A percentile compares a stretch with the other conserved stretches of the same genome.
These are phyloP conservation scores for Lasiurus cinereus DNA, from an alignment of 2,113 vertebrate species.

Conservation along the genomic window DNA sequence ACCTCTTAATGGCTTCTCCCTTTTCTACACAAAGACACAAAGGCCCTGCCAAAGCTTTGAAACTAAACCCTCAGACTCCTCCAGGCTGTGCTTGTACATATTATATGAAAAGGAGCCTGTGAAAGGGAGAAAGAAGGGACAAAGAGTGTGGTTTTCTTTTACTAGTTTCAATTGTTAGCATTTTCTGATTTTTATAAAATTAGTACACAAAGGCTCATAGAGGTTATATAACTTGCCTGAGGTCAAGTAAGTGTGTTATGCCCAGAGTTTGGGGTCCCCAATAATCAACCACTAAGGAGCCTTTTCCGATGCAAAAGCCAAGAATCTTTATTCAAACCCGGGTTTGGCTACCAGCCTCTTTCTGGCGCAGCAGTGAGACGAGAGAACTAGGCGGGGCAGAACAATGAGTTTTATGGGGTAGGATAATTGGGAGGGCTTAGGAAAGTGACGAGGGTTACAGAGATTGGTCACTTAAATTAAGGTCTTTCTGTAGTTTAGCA, in stretches of 20 bases:
- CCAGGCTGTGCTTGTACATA: background rate
- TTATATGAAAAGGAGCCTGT: conserved; percentile 59
- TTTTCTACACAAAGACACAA: conserved; percentile 69
- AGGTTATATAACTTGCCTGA: conserved; percentile 40
- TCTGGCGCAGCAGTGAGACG: too few relatives aligned
- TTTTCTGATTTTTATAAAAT: conserved; percentile 70
- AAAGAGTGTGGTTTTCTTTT: conserved; percentile 70
- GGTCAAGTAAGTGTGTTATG: background rate
- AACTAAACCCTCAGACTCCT: conserved; percentile 72
- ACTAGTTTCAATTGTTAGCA: conserved; percentile 57
- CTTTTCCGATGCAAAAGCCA: too few relatives aligned
- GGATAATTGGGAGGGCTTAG: too few relatives aligned
- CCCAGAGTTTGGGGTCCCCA: too few relatives aligned
- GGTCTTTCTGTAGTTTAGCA: too few relatives aligned
- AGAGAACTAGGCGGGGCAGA: too few relatives aligned
- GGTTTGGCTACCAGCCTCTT: too few relatives aligned
- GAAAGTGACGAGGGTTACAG: too few relatives aligned
- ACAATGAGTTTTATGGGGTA: too few relatives aligned
- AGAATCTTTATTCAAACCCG: too few relatives aligned
- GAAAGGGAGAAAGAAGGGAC: conserved; percentile 57
- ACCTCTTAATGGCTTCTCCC: conserved; percentile 67
- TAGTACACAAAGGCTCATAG: background rate
- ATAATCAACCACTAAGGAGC: too few relatives aligned
- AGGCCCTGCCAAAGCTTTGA: conserved; percentile 79
- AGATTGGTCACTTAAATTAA: too few relatives aligned